Evolutionary conservation across 1,140 invertebrate species (phyloP), one percentile per base, ranked within the genome.

Genomic region (Drosophila aff.): DNA sequence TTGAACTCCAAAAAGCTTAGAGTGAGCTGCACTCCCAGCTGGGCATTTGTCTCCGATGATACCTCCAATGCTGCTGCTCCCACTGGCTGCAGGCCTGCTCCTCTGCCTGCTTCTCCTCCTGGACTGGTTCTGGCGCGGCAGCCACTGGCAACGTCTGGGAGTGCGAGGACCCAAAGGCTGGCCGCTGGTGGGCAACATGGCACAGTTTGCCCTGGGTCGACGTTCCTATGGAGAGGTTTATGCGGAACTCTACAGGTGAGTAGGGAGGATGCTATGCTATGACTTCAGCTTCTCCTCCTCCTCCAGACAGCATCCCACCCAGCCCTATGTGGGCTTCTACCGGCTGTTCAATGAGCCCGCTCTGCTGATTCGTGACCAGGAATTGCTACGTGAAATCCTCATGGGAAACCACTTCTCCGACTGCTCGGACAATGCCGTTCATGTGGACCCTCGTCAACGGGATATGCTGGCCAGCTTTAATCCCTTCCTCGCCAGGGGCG

Each of bases 321-420:
- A 74, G 41, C 49, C 41, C 9, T 91, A 83, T 23, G 74, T 91
- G 46, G 82, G 69, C 28, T 81, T 91, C 40, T 91, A 90, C 47
- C 82, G 82, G 0, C 28, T 91, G 15, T 85, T 90, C 23, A 90
- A 90, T 57, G 87, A 82, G 15, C 87, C 87, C 3, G 76, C 85
- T 3, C 41, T 91, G 11, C 49, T 91, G 18, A 21, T 90, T 10
- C 71, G 80, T 2, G 74, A 76, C 23, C 66, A 79, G 44, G 58
- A 75, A 28, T 3, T 91, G 53, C 44, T 91, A 33, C 76, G 76
- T 0, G 61, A 67, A 9, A 31, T 81, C 36, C 65, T 81, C 16
- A 16, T 62, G 9, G 79, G 79, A 18, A 31, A 15, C 1, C 18
- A 40, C 36, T 91, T 91, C 31, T 6, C 55, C 1, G 21, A 77